phyloP scores from a whole-genome alignment of 2,797 vertebrate genomes.

The Xerus rutilus region DNA sequence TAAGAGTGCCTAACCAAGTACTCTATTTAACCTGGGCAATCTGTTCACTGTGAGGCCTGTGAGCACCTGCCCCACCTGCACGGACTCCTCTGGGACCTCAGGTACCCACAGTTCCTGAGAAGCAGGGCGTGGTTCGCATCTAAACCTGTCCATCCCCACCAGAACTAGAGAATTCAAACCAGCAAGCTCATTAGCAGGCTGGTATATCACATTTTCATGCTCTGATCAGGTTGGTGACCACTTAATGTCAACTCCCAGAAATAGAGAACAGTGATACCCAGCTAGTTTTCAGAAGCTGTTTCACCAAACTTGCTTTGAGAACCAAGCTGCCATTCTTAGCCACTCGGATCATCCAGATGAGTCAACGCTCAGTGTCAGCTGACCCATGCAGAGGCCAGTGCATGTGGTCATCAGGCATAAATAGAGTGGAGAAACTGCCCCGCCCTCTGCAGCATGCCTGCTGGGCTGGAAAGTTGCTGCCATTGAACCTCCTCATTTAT shows the following conservation, averaged over 20 bases:
- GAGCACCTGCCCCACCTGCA: neutral
- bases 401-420: conserved; percentile 51
- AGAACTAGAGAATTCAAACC: neutral
- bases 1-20: neutral
- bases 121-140: neutral
- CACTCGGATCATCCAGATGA: neutral
- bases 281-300: neutral
- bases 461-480: neutral
- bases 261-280: neutral
- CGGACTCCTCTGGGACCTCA: neutral
- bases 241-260: conserved; percentile 44
- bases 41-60: neutral
- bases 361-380: conserved; percentile 35
- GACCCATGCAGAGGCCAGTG: conserved; percentile 29
- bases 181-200: neutral
- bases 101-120: neutral
- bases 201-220: neutral
- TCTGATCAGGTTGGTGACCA: neutral
- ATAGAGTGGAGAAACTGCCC: neutral
- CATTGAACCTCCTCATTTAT: neutral
- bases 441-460: neutral
- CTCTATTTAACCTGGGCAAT: neutral
- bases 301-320: neutral
- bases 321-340: conserved; percentile 38
- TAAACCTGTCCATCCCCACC: neutral